Evolutionary conservation across 1,140 invertebrate genomes (phyloP).

Genomic region (Zaprionus davidi): DNA sequence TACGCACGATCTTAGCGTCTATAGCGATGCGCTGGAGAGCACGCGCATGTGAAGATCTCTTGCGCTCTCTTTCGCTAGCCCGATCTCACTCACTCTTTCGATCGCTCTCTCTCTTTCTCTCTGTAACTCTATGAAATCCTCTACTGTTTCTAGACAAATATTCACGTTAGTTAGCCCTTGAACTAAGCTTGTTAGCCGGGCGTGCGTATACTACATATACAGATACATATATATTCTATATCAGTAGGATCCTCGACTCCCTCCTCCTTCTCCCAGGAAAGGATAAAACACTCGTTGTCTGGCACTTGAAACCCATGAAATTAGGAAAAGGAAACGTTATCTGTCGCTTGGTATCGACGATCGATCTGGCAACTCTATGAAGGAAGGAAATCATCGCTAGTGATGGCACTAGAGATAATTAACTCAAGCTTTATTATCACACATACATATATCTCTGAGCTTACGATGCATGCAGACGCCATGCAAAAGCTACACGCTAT

Average conservation of each 20-base stretch:
- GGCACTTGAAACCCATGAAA: constrained; percentile 30
- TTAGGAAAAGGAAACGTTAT: background rate
- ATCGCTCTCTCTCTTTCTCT: constrained; percentile 19
- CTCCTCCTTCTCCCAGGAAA: background rate
- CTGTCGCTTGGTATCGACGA: background rate
- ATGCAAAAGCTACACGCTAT: constrained; percentile 39
- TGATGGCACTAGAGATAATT: constrained; percentile 8
- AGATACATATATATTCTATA: constrained; percentile 21
- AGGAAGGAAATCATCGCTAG: background rate
- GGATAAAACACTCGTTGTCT: constrained; percentile 53
- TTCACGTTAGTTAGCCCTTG: constrained; percentile 35
- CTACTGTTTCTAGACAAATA: constrained; percentile 25
- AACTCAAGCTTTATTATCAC: constrained; percentile 48
- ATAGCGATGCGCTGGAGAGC: constrained; percentile 57
- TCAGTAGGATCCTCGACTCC: constrained; percentile 43
- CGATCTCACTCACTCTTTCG: constrained; percentile 8
- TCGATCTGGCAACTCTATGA: background rate
- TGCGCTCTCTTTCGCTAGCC: background rate
- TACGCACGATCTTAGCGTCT: constrained; percentile 21
- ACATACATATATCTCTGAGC: constrained; percentile 41
- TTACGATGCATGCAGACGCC: constrained; percentile 15
- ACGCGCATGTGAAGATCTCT: constrained; percentile 66
- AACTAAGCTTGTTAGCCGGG: constrained; percentile 2
- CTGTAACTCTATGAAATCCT: constrained; percentile 31
- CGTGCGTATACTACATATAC: constrained; percentile 3